Evolutionary conservation across 2,888 invertebrate genomes (phyloP).

Genomic region (Liodrosophila aerea): DNA sequence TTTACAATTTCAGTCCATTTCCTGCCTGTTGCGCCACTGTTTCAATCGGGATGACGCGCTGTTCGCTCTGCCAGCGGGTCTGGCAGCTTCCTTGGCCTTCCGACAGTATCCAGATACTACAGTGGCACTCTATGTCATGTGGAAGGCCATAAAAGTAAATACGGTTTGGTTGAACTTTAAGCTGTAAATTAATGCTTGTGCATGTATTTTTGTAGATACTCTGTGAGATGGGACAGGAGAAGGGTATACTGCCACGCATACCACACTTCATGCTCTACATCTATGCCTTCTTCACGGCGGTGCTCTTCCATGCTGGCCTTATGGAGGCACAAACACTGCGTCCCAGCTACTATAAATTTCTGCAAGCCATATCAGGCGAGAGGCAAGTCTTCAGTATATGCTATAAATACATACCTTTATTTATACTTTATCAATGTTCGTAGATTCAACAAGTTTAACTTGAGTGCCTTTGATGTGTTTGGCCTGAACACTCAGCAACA

Average conservation of each 20-base stretch:
- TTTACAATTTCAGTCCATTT: constrained; percentile 83
- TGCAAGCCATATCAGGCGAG: constrained; percentile 88
- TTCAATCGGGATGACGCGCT: constrained; percentile 85
- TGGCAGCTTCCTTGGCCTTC: constrained; percentile 88
- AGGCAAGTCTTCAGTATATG: constrained; percentile 82
- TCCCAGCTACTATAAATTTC: constrained; percentile 92
- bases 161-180: rapidly evolving
- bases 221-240: constrained; percentile 88
- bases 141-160: constrained; percentile 91
- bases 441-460: constrained; percentile 85
- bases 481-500: constrained; percentile 84
- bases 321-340: constrained; percentile 90
- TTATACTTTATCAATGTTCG: constrained; percentile 1
- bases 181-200: not conserved
- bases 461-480: constrained; percentile 85
- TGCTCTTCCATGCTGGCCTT: constrained; percentile 90
- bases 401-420: not conserved
- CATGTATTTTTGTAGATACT: constrained; percentile 83
- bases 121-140: constrained; percentile 90
- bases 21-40: constrained; percentile 86
- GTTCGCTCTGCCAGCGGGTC: constrained; percentile 88
- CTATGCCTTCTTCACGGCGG: constrained; percentile 90
- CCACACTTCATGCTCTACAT: constrained; percentile 88
- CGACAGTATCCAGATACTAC: constrained; percentile 89
- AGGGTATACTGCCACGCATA: constrained; percentile 86